Evolutionary conservation across 2,888 invertebrate genomes (phyloP).

Genomic region (Drosophila subquinaria): DNA sequence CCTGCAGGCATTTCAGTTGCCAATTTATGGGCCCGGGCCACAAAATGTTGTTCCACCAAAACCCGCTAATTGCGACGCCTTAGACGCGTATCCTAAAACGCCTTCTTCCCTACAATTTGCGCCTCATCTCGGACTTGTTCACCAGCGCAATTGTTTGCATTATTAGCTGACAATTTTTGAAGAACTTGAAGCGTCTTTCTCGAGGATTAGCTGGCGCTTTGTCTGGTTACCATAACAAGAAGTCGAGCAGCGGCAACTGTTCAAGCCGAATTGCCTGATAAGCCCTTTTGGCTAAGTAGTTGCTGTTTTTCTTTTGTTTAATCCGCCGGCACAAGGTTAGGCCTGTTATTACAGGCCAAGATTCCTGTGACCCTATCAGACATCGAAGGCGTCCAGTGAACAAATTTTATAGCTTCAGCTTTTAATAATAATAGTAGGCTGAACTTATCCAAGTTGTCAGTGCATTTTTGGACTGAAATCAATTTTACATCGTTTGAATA

Average conservation of each 20-base stretch:
- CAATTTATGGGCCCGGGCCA: slow-evolving; percentile 59
- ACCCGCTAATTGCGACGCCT: slow-evolving; percentile 83
- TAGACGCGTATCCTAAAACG: slow-evolving; percentile 45
- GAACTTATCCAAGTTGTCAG: neutral
- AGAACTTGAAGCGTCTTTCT: slow-evolving; percentile 26
- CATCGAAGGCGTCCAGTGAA: neutral
- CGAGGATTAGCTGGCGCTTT: slow-evolving; percentile 68
- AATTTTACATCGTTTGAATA: slow-evolving; percentile 6
- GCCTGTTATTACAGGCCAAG: slow-evolving; percentile 69
- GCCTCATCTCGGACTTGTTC: slow-evolving; percentile 46
- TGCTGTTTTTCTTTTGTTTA: slow-evolving; percentile 57
- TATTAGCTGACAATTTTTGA: slow-evolving; percentile 75
- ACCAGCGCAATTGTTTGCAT: slow-evolving; percentile 65
- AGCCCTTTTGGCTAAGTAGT: slow-evolving; percentile 58
- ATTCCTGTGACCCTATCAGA: slow-evolving; percentile 8
- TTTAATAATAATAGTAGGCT: slow-evolving; percentile 17
- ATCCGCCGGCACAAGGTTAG: slow-evolving; percentile 39
- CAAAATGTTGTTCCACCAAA: slow-evolving; percentile 69
- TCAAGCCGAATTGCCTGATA: slow-evolving; percentile 52
- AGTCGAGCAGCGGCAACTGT: slow-evolving; percentile 32
- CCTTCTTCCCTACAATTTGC: slow-evolving; percentile 46
- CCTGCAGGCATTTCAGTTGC: slow-evolving; percentile 62
- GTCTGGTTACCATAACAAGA: slow-evolving; percentile 52
- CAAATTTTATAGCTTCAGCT: neutral
- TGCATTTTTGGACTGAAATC: slow-evolving; percentile 1